A percentile compares a stretch with the other conserved stretches of the same genome.
Conservation (phyloP, 2,113 vertebrate species). For the Amphilophus citrinellus region DNA sequence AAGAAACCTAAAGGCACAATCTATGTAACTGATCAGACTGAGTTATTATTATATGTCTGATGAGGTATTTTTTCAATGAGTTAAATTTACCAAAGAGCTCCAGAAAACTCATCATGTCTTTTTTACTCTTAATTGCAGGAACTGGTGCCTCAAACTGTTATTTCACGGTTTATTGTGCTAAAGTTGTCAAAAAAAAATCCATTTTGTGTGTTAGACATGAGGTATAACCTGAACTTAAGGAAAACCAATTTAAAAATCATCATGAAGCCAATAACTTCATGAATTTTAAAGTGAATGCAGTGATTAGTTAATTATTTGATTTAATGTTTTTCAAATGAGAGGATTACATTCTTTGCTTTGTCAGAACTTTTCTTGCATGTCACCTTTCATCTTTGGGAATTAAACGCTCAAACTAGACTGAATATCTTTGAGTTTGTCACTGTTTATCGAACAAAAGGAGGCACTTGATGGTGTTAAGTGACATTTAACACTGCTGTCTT, state of each 20-base stretch:
- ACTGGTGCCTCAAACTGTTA: not conserved
- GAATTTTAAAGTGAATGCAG: not conserved
- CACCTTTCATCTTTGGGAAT: not conserved
- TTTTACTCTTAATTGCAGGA: not conserved
- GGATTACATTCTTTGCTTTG: not conserved
- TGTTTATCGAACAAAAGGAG: not conserved
- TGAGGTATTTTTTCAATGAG: not conserved
- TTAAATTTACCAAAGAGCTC: not conserved
- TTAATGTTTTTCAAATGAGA: not conserved
- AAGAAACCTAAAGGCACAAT: not conserved
- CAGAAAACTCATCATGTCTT: no score
- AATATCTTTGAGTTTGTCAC: not conserved
- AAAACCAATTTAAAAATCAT: not conserved
- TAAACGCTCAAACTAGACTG: not conserved
- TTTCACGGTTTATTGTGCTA: not conserved
- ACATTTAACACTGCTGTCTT: not conserved
- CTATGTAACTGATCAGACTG: not conserved
- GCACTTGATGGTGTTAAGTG: not conserved
- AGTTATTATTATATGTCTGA: not conserved
- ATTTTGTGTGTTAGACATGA: no score
- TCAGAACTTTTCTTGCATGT: not conserved
- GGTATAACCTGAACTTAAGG: no score
- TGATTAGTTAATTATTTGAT: not conserved
- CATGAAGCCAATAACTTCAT: not conserved
- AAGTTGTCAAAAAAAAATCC: not conserved